Evolutionary conservation across 2,888 invertebrate genomes (phyloP).

Genomic region (Siphlonurus alternatus): DNA sequence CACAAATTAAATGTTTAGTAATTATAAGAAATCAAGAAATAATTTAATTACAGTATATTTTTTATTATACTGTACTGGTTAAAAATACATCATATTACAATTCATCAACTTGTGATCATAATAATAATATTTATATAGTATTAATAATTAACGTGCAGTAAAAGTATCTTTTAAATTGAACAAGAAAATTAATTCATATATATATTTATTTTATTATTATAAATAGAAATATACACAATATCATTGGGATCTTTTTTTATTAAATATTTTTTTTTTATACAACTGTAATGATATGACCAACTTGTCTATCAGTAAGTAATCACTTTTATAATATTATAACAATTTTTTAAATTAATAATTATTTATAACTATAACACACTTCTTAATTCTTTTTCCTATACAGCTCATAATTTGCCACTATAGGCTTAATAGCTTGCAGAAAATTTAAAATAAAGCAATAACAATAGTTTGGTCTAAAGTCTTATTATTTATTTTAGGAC

Average conservation of each 20-base stretch:
- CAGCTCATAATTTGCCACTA: not conserved
- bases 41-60: conserved; percentile 1
- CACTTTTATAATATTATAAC: not conserved
- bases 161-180: not conserved
- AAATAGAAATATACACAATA: not conserved
- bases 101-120: not conserved
- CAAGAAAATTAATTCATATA: not conserved
- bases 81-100: conserved; percentile 2
- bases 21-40: no score
- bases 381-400: no score
- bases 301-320: not conserved
- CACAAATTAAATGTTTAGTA: no score
- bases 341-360: not conserved
- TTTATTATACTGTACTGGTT: conserved; percentile 2
- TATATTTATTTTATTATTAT: not conserved
- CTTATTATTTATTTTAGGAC: not conserved
- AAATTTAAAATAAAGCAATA: not conserved
- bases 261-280: not conserved
- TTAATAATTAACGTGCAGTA: not conserved
- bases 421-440: not conserved
- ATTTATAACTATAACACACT: not conserved
- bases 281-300: not conserved
- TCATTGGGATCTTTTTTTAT: not conserved
- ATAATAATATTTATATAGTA: not conserved
- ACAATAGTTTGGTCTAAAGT: not conserved